Conservation (phyloP, 2,113 vertebrate genomes). For the Nyctereutes procyonoides region DNA sequence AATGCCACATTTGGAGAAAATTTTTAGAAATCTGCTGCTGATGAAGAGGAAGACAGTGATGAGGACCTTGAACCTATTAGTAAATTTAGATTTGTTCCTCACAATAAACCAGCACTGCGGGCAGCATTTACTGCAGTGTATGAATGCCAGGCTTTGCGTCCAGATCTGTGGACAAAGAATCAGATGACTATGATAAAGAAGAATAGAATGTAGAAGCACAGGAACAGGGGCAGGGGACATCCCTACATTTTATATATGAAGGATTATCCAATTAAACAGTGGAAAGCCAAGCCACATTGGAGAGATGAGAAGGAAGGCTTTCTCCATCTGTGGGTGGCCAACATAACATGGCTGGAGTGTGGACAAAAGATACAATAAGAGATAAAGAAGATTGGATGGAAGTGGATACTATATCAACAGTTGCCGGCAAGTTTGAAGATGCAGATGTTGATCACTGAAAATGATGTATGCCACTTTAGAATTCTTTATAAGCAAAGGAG, state of each 20-base stretch:
- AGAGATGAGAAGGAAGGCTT: constrained; percentile 96
- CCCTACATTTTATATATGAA: constrained; percentile 96
- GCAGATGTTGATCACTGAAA: no score
- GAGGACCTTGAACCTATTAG: constrained; percentile 90
- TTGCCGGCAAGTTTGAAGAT: no score
- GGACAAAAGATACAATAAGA: constrained; percentile 90
- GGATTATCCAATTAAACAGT: constrained; percentile 93
- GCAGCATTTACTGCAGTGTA: constrained; percentile 97
- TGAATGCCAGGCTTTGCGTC: constrained; percentile 96
- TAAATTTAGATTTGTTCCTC: constrained; percentile 96
- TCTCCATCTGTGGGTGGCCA: constrained; percentile 93
- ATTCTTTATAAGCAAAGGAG: no score
- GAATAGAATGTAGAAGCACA: constrained; percentile 96
- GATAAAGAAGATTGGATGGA: constrained; percentile 90
- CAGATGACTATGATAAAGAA: constrained; percentile 95
- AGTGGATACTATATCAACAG: no score
- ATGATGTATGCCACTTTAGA: no score
- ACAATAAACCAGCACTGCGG: constrained; percentile 94
- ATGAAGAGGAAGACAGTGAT: constrained; percentile 86
- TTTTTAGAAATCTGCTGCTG: constrained; percentile 88
- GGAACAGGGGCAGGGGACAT: constrained; percentile 92
- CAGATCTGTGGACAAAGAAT: constrained; percentile 95
- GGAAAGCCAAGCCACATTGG: constrained; percentile 95
- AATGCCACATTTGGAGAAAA: constrained; percentile 81
- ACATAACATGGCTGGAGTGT: constrained; percentile 97